A percentile compares a stretch with the other conserved stretches of the same genome.
phyloP scores from a whole-genome alignment of 2,797 vertebrate genomes.

The Sebastes reedi region DNA sequence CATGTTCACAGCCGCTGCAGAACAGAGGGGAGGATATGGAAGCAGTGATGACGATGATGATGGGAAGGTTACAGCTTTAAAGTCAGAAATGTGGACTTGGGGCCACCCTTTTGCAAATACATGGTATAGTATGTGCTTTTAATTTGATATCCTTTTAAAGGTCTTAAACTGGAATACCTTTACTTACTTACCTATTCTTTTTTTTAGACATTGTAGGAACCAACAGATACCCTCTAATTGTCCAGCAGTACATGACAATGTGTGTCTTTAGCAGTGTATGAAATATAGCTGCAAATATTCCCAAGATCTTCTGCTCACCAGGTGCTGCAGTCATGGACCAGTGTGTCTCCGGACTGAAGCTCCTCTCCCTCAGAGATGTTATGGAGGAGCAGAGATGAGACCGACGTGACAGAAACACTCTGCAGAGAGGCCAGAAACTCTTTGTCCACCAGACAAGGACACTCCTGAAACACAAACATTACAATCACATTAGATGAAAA shows the following conservation, averaged over 20 bases:
- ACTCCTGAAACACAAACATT: constrained; percentile 79
- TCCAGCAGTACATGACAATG: neutral
- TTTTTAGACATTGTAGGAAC: neutral
- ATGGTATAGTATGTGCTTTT: neutral
- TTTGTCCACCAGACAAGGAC: constrained; percentile 85
- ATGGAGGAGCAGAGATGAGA: constrained; percentile 43
- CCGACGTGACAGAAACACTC: constrained; percentile 48
- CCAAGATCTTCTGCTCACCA: constrained; percentile 75
- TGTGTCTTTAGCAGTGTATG: no score
- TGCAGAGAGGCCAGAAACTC: constrained; percentile 75
- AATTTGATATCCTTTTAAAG: neutral
- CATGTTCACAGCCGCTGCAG: constrained; percentile 82
- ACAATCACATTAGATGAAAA: neutral
- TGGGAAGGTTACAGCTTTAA: neutral
- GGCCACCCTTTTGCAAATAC: neutral
- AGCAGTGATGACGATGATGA: neutral
- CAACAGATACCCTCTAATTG: neutral
- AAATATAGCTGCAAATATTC: neutral
- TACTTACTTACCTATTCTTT: neutral
- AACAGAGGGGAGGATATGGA: neutral
- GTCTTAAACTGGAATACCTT: neutral
- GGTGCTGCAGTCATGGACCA: constrained; percentile 83
- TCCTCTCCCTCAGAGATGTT: constrained; percentile 79
- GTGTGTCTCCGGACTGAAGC: constrained; percentile 77
- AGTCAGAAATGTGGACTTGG: neutral